Base-by-base conservation (phyloP, 2,113 vertebrate genomes). In the Neodon shergylaensis region DNA sequence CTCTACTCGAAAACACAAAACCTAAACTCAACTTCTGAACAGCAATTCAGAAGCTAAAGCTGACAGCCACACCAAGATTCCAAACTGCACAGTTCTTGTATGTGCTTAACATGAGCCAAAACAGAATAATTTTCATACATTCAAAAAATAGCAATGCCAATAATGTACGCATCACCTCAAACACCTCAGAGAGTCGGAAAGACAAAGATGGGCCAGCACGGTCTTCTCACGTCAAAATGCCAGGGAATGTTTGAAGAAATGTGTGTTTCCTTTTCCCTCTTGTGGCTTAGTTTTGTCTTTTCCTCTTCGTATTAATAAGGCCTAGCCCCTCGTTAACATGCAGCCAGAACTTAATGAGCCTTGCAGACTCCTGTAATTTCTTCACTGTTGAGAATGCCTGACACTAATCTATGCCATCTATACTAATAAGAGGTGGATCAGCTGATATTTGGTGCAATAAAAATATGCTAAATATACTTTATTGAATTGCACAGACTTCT, bases 361-460 rank as follows among this genome's bases (percentile, higher is more conserved):
- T 96, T 98, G 98, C 98, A 98, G 98, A 95, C 98, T 99, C 97
- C 98, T 98, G 98, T 98, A 98, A 98, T 98, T 99, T 99, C 98
- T 98, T 98, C 98, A 98, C 98, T 98, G 98, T 98, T 98, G 97
- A 98, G 98, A 98, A 98, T 98, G 98, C 97, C 97, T 98, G 98
- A 98, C 98, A 98, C 98, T 99, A 99, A 99, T 99, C 98, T 98
- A 96, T 97, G 97, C 97, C 98, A 98, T 99, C 98, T 99, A 98
- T 99, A 99, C 98, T 99, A 98, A 99, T 99, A 99, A 98, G 97
- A 98, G 93, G 98, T 98, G 95, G 95, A 98, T 98, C 98, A 98
- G 97, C 97, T 98, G 98, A 98, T 98, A 97, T 97, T 98, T 98
- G 97, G 96, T 98, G 94, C 98, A 98, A 97, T 98, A 96, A 98